Evolutionary conservation across 2,888 invertebrate genomes (phyloP).

Genomic region (Laspeyria flexula): DNA sequence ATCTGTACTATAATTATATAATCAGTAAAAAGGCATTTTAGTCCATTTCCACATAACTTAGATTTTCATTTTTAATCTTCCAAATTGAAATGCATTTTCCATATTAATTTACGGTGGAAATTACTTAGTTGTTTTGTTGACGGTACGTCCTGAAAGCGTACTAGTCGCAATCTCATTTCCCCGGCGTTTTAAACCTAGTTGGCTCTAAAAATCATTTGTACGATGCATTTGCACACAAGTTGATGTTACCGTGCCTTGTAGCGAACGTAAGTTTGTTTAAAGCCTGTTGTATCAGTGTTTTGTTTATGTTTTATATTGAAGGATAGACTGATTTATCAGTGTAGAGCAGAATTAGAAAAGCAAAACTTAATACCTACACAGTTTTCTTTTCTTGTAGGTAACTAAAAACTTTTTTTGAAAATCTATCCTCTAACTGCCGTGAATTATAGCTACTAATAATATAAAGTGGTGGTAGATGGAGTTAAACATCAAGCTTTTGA

Average conservation of each 20-base stretch:
- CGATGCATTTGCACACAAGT: conserved; percentile 25
- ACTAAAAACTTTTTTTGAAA: too few relatives aligned
- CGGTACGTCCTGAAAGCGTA: conserved; percentile 15
- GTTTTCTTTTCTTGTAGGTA: too few relatives aligned
- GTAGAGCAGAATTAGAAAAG: too few relatives aligned
- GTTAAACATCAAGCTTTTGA: too few relatives aligned
- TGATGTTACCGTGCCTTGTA: conserved; percentile 8
- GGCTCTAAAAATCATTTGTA: conserved; percentile 42
- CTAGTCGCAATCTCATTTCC: conserved; percentile 39
- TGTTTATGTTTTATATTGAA: not conserved
- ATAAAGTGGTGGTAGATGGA: too few relatives aligned
- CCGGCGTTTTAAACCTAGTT: conserved; percentile 30
- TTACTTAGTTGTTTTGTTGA: not conserved
- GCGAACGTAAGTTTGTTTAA: not conserved
- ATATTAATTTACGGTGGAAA: not conserved
- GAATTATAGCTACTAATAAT: too few relatives aligned
- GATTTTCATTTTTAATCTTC: not conserved
- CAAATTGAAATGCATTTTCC: not conserved
- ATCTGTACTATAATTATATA: too few relatives aligned
- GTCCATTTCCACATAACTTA: not conserved
- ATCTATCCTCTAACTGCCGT: too few relatives aligned
- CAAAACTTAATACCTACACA: too few relatives aligned
- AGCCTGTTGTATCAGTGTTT: not conserved
- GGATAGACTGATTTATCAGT: too few relatives aligned
- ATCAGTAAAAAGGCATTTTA: too few relatives aligned